Percentiles rank a stretch among this genome's conserved stretches.
These are phyloP conservation scores for Sylvia atricapilla DNA, from an alignment of 2,113 vertebrate genomes.

Conservation along the genomic window DNA sequence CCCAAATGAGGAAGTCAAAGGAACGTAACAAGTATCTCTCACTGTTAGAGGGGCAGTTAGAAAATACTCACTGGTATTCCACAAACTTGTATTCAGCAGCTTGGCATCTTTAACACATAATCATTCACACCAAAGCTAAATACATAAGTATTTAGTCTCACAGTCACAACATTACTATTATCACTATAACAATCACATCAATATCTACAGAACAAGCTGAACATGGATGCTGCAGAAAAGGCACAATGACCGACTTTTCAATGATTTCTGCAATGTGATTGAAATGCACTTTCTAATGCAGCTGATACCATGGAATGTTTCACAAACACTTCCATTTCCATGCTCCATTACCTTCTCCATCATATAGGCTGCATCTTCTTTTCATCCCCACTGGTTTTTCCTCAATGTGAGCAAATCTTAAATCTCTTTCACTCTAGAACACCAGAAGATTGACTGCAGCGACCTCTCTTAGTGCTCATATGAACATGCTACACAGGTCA, in stretches of 20 bases:
- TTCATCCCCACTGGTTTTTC: slow-evolving; percentile 63
- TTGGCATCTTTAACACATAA: neutral
- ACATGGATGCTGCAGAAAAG: neutral
- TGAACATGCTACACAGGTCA: neutral
- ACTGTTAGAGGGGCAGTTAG: neutral
- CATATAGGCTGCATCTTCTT: slow-evolving; percentile 36
- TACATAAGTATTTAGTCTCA: neutral
- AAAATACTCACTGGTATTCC: neutral
- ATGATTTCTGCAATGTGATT: neutral
- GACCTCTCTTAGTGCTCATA: neutral
- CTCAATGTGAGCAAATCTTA: slow-evolving; percentile 57
- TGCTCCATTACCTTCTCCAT: slow-evolving; percentile 30
- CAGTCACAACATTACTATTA: neutral
- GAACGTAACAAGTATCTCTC: neutral
- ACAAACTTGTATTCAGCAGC: neutral
- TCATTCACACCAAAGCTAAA: neutral
- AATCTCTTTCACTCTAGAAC: slow-evolving; percentile 70
- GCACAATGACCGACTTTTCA: neutral
- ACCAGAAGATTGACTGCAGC: neutral
- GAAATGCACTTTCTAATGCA: neutral
- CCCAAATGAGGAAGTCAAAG: neutral
- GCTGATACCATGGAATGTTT: neutral
- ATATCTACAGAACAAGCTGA: neutral
- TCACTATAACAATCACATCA: neutral
- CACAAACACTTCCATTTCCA: slow-evolving; percentile 33